Evolutionary conservation across 2,113 vertebrate genomes (phyloP).

Genomic region (Hylia prasina): DNA sequence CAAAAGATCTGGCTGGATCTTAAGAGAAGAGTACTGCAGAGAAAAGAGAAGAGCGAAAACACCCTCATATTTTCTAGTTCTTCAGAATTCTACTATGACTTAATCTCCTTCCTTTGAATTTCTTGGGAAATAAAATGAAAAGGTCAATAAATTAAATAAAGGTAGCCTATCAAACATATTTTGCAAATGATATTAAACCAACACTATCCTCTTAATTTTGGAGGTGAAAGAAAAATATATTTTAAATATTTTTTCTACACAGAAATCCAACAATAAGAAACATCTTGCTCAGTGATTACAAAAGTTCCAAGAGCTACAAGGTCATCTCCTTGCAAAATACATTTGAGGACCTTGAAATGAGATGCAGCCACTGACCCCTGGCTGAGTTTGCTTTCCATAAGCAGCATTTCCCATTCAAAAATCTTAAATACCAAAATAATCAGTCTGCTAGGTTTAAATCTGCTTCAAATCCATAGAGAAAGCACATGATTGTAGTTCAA

Average conservation of each 20-base stretch:
- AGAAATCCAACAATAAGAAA: not conserved
- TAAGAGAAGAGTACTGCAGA: not conserved
- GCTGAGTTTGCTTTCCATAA: not conserved
- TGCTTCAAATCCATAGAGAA: not conserved
- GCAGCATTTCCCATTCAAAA: not conserved
- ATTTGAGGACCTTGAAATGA: not conserved
- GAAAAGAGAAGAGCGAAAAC: not conserved
- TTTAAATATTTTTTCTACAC: not conserved
- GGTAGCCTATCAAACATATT: not conserved
- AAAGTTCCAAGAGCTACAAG: not conserved
- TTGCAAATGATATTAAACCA: not conserved
- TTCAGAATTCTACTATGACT: not conserved
- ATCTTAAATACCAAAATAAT: not conserved
- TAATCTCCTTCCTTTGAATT: not conserved
- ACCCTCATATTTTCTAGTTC: not conserved
- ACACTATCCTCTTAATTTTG: not conserved
- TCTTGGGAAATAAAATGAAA: not conserved
- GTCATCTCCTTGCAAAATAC: not conserved
- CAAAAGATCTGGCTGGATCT: not conserved
- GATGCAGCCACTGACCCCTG: not conserved
- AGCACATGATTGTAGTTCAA: not conserved
- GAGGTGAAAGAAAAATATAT: not conserved
- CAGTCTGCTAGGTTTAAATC: not conserved
- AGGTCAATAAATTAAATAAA: not conserved
- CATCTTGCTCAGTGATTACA: not conserved